Evolutionary conservation across 2,797 vertebrate species (phyloP), one percentile per base, ranked within the genome.

Genomic region (Sphenopsis melanotis): DNA sequence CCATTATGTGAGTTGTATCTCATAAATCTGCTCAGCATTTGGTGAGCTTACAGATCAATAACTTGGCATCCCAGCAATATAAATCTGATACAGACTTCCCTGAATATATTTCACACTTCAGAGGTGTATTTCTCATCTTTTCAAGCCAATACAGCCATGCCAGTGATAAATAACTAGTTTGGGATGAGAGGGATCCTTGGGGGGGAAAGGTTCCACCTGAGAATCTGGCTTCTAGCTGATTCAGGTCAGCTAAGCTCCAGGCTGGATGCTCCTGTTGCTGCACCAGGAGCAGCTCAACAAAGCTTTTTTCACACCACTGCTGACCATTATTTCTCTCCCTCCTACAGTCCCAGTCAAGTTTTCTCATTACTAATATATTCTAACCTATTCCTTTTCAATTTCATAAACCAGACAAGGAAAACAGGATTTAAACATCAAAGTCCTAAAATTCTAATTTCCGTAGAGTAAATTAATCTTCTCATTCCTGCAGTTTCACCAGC

Each of bases 21-120:
- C 79, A 27, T 87, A 95, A 96, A 97, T 96, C 80, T 91, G 68
- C 88, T 96, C 81, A 95, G 92, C 94, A 37, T 89, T 95, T 95
- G 83, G 89, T 82, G 53, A 97, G 93, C 78, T 79, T 94, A 66
- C 49, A 86, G 68, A 97, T 94, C 93, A 97, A 94, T 89, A 97
- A 75, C 72, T 93, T 61, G 41, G 71, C 86, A 94, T 75, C 53
- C 71, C 77, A 87, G 94, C 53, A 96, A 94, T 89, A 95, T 68
- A 90, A 92, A 94, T 88, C 89, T 91, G 52, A 95, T 72, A 89
- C 69, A 84, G 80, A 42, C 47, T 90, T 70, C 78, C 90, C 71
- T 47, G 68, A 94, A 95, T 81, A 70, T 66, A 90, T 96, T 95
- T 87, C 68, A 87, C 78, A 95, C 79, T 93, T 69, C 87, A 61